Evolutionary conservation across 2,797 vertebrate genomes (phyloP).

Genomic region (Echeneis naucrates): DNA sequence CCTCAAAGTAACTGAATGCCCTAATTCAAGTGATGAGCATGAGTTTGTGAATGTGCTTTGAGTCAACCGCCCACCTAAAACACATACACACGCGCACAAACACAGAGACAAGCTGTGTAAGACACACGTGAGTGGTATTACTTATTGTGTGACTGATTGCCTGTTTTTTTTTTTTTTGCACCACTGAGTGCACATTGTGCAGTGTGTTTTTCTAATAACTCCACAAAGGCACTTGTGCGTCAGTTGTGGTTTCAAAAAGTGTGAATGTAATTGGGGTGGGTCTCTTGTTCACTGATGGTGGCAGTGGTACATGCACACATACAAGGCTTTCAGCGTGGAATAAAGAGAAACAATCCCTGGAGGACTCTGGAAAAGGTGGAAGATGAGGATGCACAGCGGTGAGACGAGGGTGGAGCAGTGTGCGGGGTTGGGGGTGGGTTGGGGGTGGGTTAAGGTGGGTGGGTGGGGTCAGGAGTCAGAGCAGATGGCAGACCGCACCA

Average conservation of each 20-base stretch:
- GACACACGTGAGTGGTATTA: conserved; percentile 34
- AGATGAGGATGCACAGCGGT: conserved; percentile 35
- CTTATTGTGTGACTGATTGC: conserved; percentile 8
- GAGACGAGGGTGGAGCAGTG: conserved; percentile 33
- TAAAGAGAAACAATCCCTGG: conserved; percentile 42
- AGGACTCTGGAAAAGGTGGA: conserved; percentile 56
- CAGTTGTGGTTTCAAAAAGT: conserved; percentile 24
- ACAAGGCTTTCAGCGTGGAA: conserved; percentile 33
- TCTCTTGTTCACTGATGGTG: conserved; percentile 19
- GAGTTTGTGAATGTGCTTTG: conserved; percentile 31
- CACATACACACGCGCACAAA: too few relatives aligned
- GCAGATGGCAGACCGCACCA: conserved; percentile 74
- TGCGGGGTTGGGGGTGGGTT: background rate
- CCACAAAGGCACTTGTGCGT: conserved; percentile 35
- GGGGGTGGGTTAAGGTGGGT: conserved; percentile 9
- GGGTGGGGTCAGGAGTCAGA: conserved; percentile 73
- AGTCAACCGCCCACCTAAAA: conserved; percentile 32
- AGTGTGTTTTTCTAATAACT: conserved; percentile 11
- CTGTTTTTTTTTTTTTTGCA: background rate
- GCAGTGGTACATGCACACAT: background rate
- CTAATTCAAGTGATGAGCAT: conserved; percentile 38
- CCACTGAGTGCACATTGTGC: background rate
- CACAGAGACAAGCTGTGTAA: background rate
- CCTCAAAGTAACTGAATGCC: conserved; percentile 43
- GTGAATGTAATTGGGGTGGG: conserved; percentile 35